Conservation (phyloP, 2,797 vertebrate genomes). For the Macrochelys suwanniensis region DNA sequence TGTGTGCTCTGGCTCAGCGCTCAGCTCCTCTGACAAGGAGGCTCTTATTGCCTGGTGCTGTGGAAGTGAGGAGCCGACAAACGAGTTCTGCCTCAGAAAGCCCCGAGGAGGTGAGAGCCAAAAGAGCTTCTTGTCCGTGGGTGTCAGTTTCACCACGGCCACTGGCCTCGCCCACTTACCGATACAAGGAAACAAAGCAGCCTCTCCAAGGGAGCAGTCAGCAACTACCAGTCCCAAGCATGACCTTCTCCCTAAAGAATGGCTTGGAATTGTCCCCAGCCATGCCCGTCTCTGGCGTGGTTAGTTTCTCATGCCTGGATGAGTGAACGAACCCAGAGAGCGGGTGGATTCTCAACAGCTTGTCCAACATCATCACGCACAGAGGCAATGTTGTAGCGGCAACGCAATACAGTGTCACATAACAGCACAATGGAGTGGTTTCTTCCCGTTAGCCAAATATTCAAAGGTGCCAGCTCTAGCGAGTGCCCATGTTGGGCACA, state of each 20-base stretch:
- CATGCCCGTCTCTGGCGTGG: accelerated
- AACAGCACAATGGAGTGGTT: accelerated
- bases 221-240: background rate
- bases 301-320: accelerated
- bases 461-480: background rate
- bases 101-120: background rate
- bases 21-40: background rate
- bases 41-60: conserved; percentile 25
- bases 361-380: accelerated
- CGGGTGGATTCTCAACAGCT: accelerated
- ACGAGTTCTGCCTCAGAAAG: conserved; percentile 60
- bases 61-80: background rate
- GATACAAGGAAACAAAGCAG: background rate
- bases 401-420: accelerated
- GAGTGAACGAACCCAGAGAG: accelerated
- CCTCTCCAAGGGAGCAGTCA: background rate
- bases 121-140: background rate
- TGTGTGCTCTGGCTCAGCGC: background rate
- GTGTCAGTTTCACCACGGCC: background rate
- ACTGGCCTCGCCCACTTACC: accelerated
- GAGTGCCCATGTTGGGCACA: accelerated
- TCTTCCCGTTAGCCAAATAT: background rate
- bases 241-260: accelerated
- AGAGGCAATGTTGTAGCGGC: accelerated
- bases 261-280: accelerated